Evolutionary conservation across 2,888 invertebrate species (phyloP).

Genomic region (Ornithoptera alexandrae): DNA sequence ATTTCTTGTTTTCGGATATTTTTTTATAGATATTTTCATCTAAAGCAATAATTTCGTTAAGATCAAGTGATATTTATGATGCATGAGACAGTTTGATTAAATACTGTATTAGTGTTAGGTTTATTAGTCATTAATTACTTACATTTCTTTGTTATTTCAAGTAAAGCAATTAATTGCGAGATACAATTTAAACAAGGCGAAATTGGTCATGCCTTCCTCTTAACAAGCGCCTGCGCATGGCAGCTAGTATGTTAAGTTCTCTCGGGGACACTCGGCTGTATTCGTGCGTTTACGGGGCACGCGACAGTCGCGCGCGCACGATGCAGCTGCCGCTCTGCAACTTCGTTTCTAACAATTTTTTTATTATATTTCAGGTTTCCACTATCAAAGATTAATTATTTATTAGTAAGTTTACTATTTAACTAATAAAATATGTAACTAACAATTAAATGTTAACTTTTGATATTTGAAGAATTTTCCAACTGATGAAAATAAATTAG

Average conservation of each 20-base stretch:
- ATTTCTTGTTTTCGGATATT: too few relatives aligned
- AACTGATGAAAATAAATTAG: too few relatives aligned
- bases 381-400: neutral
- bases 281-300: slow-evolving; percentile 68
- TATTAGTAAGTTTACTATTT: too few relatives aligned
- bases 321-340: slow-evolving; percentile 55
- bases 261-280: slow-evolving; percentile 57
- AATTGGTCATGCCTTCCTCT: neutral
- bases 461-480: too few relatives aligned
- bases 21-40: too few relatives aligned
- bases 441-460: too few relatives aligned
- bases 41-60: too few relatives aligned
- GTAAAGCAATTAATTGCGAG: neutral
- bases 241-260: slow-evolving; percentile 34
- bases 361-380: neutral
- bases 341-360: slow-evolving; percentile 42
- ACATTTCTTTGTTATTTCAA: neutral
- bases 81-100: too few relatives aligned
- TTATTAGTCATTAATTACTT: neutral
- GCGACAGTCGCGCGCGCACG: slow-evolving; percentile 64
- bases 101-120: too few relatives aligned
- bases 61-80: too few relatives aligned
- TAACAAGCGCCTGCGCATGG: slow-evolving; percentile 14
- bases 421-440: too few relatives aligned
- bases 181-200: neutral